Evolutionary conservation across 2,888 invertebrate genomes (phyloP), one percentile per base, ranked within the genome.

Genomic region (Patella caerulea): DNA sequence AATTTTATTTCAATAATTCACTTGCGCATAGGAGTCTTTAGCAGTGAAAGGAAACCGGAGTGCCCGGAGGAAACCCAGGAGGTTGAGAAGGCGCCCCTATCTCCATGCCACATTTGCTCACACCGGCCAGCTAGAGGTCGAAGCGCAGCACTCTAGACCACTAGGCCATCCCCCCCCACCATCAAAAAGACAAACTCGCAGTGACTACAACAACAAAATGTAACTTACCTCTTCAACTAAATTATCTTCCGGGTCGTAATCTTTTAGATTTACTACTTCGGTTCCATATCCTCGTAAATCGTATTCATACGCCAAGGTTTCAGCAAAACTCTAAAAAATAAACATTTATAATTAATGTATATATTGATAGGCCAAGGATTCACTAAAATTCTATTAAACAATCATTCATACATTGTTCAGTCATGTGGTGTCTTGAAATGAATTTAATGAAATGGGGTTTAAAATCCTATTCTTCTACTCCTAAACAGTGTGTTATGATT

Each of bases 221-320:
- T 53, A 53, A 55, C 83, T 78, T 80, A 91, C 92, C 83, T 91
- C 89, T 29, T 86, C 83, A 69, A 83, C 79, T 7, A 92, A 82
- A 70, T 86, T 83, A 81, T 92, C 92, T 72, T 92, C 92, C 15
- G 92, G 91, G 76, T 92, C 92, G 82, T 89, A 92, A 19, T 83
- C 83, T 73, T 87, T 87, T 75, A 92, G 65, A 75, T 87, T 84
- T 15, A 83, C 24, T 2, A 86, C 77, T 73, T 83, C 85, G 0
- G 78, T 79, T n/a, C 77, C 74, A 78, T 83, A 84, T 3, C 84
- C 86, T 55, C 54, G 56, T 34, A 55, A 81, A n/a, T 75, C 73
- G 7, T 78, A 82, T 75, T 85, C 85, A 29, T 83, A 77, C 11
- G 54, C 71, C 24, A 87, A 72, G 19, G 72, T 79, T 17, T 82